Percentiles rank a stretch among this genome's conserved stretches.
Evolutionary conservation across 2,888 invertebrate species (phyloP).

Genomic region (Crioceris asparagi): DNA sequence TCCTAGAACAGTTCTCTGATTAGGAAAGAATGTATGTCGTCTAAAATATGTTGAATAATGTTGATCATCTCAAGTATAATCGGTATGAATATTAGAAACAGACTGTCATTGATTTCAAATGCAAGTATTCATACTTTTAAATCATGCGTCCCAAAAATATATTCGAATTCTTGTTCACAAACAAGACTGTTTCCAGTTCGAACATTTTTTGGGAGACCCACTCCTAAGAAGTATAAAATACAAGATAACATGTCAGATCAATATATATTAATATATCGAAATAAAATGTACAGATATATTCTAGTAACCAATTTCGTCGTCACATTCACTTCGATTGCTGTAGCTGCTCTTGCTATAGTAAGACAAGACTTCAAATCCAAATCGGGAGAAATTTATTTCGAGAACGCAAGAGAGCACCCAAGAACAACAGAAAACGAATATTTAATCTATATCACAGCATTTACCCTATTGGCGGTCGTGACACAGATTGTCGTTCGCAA

Average conservation of each 20-base stretch:
- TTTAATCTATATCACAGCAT: conserved; percentile 20
- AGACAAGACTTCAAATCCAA: background rate
- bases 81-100: no score
- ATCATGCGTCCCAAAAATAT: no score
- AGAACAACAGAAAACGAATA: conserved; percentile 19
- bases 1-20: no score
- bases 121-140: no score
- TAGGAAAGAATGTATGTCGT: no score
- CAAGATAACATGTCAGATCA: conserved; percentile 30
- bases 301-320: conserved; percentile 23
- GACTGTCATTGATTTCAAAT: no score
- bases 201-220: no score
- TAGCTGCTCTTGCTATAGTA: conserved; percentile 15
- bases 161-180: no score
- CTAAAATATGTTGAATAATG: no score
- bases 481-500: conserved; percentile 23
- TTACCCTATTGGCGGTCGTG: conserved; percentile 21
- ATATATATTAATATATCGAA: conserved; percentile 32
- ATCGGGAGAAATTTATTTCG: no score
- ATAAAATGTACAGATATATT: conserved; percentile 28
- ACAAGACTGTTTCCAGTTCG: no score
- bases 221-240: conserved; percentile 10
- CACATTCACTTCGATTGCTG: conserved; percentile 20
- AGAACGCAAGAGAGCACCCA: conserved; percentile 8
- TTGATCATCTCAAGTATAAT: no score